Evolutionary conservation across 1,140 invertebrate genomes (phyloP).

Genomic region (Drosophila melanica): DNA sequence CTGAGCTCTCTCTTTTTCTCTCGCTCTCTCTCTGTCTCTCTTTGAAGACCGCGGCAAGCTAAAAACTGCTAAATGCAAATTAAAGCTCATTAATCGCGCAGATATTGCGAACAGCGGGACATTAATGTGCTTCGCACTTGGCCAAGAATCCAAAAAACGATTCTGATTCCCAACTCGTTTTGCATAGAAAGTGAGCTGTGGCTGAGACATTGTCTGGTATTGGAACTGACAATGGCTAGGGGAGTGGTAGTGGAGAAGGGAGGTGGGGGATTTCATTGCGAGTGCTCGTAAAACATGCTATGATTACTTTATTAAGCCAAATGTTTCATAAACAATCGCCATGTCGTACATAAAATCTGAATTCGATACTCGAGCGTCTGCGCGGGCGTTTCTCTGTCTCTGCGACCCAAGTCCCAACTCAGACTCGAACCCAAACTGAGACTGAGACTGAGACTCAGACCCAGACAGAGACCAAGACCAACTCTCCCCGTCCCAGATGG

Average conservation of each 20-base stretch:
- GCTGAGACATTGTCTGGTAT: slow-evolving; percentile 1
- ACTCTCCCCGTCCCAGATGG: slow-evolving; percentile 27
- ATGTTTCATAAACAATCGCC: slow-evolving; percentile 81
- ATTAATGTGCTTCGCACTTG: slow-evolving; percentile 77
- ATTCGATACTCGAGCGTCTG: slow-evolving; percentile 62
- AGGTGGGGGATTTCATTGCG: slow-evolving; percentile 8
- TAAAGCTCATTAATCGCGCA: slow-evolving; percentile 78
- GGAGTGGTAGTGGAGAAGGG: neutral
- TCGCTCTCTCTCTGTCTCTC: slow-evolving; percentile 9
- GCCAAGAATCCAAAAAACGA: slow-evolving; percentile 36
- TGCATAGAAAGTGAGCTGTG: slow-evolving; percentile 67
- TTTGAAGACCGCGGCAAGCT: slow-evolving; percentile 20
- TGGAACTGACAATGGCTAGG: neutral
- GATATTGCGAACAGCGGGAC: slow-evolving; percentile 69
- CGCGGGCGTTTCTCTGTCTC: slow-evolving; percentile 49
- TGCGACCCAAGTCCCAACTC: slow-evolving; percentile 28
- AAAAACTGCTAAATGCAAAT: slow-evolving; percentile 75
- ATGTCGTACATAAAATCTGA: slow-evolving; percentile 75
- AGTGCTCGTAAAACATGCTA: slow-evolving; percentile 78
- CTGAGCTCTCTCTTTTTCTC: neutral
- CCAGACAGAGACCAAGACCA: neutral
- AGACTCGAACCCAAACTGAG: neutral
- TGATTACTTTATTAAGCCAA: slow-evolving; percentile 82
- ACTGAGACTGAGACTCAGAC: neutral
- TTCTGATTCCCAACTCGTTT: slow-evolving; percentile 57